Evolutionary conservation across 1,140 invertebrate genomes (phyloP).

Genomic region (Eupristina koningsbergeri): DNA sequence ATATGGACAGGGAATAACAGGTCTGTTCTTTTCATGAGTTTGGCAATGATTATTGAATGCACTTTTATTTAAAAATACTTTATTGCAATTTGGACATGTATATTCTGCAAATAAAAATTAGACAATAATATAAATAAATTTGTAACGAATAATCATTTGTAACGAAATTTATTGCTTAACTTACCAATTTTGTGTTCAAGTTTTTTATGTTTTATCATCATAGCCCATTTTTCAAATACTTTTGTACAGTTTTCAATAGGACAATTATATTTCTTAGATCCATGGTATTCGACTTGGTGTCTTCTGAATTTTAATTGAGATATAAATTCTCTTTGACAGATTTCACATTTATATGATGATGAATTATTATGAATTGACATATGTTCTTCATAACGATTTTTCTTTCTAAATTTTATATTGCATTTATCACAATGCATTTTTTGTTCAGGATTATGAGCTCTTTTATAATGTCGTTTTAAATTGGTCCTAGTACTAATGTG

Average conservation of each 20-base stretch:
- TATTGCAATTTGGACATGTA: constrained; percentile 32
- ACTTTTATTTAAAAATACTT: constrained; percentile 33
- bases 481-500: constrained; percentile 44
- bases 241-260: constrained; percentile 28
- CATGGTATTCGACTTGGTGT: constrained; percentile 34
- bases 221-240: constrained; percentile 46
- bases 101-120: constrained; percentile 35
- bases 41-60: constrained; percentile 9
- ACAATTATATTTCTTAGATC: constrained; percentile 41
- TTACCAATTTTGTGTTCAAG: constrained; percentile 35
- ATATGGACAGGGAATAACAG: constrained; percentile 46
- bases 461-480: constrained; percentile 48
- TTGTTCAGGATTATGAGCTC: constrained; percentile 36
- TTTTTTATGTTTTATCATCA: constrained; percentile 38
- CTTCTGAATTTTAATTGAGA: not conserved
- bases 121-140: not conserved
- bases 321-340: constrained; percentile 34
- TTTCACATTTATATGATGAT: constrained; percentile 38
- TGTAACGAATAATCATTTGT: too few relatives aligned
- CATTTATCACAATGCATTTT: constrained; percentile 41
- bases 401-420: constrained; percentile 47
- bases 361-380: constrained; percentile 30
- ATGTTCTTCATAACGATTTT: constrained; percentile 44
- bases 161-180: not conserved
- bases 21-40: constrained; percentile 37